Percentiles rank a stretch among this genome's conserved stretches.
These are phyloP conservation scores for Microtus montanus DNA, from an alignment of 2,113 vertebrate genomes.

Conservation along the genomic window DNA sequence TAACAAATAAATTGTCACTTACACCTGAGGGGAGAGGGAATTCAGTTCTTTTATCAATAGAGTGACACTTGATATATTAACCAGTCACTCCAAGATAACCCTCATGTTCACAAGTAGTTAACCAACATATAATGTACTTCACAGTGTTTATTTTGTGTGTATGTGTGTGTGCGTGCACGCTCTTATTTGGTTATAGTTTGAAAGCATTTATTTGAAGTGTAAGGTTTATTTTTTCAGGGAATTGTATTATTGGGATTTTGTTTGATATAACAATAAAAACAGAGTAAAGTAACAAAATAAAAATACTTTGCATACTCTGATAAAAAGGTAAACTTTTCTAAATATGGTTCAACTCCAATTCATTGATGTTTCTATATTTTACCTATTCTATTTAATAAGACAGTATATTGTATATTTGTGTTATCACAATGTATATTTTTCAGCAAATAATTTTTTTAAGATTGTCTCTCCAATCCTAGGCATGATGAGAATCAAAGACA, in stretches of 20 bases:
- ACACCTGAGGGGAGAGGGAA: background rate
- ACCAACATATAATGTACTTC: too few relatives aligned
- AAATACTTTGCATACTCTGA: background rate
- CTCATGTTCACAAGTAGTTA: background rate
- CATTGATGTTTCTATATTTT: background rate
- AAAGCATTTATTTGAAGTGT: background rate
- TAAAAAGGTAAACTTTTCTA: background rate
- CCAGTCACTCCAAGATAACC: background rate
- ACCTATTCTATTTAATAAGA: background rate
- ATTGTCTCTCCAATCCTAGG: background rate
- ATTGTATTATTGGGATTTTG: background rate
- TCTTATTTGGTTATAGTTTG: background rate
- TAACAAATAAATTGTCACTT: too few relatives aligned
- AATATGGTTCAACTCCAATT: background rate
- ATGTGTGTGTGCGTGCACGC: accelerated
- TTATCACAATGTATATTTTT: background rate
- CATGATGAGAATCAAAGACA: background rate
- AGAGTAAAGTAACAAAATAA: background rate
- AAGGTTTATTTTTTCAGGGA: background rate
- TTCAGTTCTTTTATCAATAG: background rate
- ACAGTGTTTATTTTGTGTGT: background rate
- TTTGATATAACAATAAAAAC: background rate
- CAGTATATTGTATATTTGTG: background rate
- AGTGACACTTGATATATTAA: background rate
- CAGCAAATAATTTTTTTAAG: background rate